Evolutionary conservation across 1,140 invertebrate species (phyloP).

Genomic region (Condylostylus longicornis): DNA sequence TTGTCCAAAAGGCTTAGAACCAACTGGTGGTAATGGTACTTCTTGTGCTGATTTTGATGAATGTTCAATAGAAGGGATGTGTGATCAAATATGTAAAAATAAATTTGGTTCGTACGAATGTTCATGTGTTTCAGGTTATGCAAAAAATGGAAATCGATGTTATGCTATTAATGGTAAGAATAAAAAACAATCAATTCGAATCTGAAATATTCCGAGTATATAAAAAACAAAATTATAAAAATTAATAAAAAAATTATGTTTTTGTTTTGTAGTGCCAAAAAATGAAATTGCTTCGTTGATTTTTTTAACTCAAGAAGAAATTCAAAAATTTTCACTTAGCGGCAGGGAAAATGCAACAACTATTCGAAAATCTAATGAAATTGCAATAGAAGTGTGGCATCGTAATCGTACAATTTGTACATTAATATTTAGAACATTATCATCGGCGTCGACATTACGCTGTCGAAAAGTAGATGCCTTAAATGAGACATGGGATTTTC

Average conservation of each 20-base stretch:
- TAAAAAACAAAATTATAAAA: slow-evolving; percentile 2
- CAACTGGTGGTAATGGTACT: slow-evolving; percentile 41
- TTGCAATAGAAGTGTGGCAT: slow-evolving; percentile 31
- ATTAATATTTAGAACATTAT: no score
- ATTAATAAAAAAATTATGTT: neutral
- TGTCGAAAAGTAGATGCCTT: slow-evolving; percentile 48
- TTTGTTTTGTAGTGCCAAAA: slow-evolving; percentile 14
- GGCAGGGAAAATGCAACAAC: slow-evolving; percentile 7
- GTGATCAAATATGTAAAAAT: slow-evolving; percentile 67
- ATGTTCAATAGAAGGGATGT: slow-evolving; percentile 53
- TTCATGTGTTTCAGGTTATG: slow-evolving; percentile 60
- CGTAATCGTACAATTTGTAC: slow-evolving; percentile 51
- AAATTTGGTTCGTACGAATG: slow-evolving; percentile 54
- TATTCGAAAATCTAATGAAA: slow-evolving; percentile 9
- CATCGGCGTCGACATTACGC: slow-evolving; percentile 33
- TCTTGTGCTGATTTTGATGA: slow-evolving; percentile 59
- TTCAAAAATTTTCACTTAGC: slow-evolving; percentile 13
- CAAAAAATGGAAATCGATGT: slow-evolving; percentile 35
- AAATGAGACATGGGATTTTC: slow-evolving; percentile 38
- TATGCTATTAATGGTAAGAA: slow-evolving; percentile 57
- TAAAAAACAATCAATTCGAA: no score
- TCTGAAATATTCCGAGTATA: neutral
- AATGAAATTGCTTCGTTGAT: slow-evolving; percentile 18
- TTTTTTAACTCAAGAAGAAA: slow-evolving; percentile 15
- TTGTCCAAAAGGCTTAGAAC: slow-evolving; percentile 55